A percentile compares a stretch with the other conserved stretches of the same genome.
Evolutionary conservation across 1,140 invertebrate genomes (phyloP).

Genomic region (Sinonovacula constricta): DNA sequence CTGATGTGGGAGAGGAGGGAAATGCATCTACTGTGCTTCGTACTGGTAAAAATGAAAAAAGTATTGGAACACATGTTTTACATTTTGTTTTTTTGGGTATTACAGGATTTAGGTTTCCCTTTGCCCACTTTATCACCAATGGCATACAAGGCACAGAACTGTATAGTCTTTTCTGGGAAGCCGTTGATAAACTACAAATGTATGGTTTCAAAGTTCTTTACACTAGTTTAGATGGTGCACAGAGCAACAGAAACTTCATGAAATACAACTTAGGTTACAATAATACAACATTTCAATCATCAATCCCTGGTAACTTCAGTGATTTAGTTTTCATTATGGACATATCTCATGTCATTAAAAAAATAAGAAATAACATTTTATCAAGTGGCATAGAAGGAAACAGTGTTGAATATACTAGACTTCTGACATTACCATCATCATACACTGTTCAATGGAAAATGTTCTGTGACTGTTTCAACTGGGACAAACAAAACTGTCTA

Average conservation of each 20-base stretch:
- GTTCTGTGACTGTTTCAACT: slow-evolving; percentile 1
- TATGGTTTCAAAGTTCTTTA: slow-evolving; percentile 38
- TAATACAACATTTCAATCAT: slow-evolving; percentile 1
- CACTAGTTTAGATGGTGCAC: slow-evolving; percentile 52
- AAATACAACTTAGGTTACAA: slow-evolving; percentile 10
- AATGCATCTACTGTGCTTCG: slow-evolving; percentile 13
- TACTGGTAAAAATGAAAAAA: slow-evolving; percentile 23
- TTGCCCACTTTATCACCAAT: slow-evolving; percentile 20
- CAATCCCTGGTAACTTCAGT: slow-evolving; percentile 4
- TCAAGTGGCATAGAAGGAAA: slow-evolving; percentile 30
- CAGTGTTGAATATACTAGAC: not conserved
- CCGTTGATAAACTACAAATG: not conserved
- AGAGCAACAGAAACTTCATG: slow-evolving; percentile 45
- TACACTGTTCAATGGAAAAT: slow-evolving; percentile 5
- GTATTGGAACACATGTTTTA: slow-evolving; percentile 23
- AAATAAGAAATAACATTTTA: slow-evolving; percentile 27
- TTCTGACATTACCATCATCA: not conserved
- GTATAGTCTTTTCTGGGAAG: slow-evolving; percentile 5
- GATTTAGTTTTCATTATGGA: slow-evolving; percentile 17
- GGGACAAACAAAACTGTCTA: not conserved
- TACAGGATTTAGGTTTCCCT: slow-evolving; percentile 15
- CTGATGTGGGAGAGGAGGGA: slow-evolving; percentile 25
- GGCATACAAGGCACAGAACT: slow-evolving; percentile 12
- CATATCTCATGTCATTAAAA: slow-evolving; percentile 18
- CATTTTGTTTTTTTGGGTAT: slow-evolving; percentile 10